phyloP scores from a whole-genome alignment of 2,888 invertebrate genomes.

The Stomorhina lunata region DNA sequence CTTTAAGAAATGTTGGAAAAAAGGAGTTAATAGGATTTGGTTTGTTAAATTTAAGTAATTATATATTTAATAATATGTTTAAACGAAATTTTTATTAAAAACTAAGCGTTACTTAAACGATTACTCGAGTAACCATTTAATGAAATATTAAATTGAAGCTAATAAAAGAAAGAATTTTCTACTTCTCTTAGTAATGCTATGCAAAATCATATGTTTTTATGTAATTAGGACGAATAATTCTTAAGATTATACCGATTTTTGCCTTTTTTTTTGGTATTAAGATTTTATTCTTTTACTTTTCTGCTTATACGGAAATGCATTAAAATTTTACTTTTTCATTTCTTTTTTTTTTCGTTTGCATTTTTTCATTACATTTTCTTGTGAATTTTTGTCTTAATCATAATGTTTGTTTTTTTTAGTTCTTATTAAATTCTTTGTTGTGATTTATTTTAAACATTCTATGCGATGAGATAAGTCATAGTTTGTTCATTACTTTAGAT shows the following conservation, averaged over 20 bases:
- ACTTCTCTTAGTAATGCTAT: no score
- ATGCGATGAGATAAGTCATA: slow-evolving; percentile 46
- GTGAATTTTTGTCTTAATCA: slow-evolving; percentile 36
- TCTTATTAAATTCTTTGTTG: slow-evolving; percentile 1
- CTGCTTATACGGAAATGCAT: slow-evolving; percentile 35
- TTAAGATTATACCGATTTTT: no score
- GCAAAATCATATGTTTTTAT: no score
- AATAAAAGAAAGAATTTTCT: no score
- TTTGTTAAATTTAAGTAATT: no score
- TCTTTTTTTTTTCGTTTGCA: not conserved
- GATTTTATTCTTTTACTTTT: not conserved
- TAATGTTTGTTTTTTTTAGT: not conserved
- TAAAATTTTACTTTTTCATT: slow-evolving; percentile 26
- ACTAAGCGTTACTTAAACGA: not conserved
- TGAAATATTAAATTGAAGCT: no score
- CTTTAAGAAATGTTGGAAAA: no score
- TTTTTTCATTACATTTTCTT: slow-evolving; percentile 18
- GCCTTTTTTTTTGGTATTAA: slow-evolving; percentile 9
- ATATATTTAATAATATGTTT: no score
- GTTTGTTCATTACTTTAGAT: not conserved
- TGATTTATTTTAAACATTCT: slow-evolving; percentile 24
- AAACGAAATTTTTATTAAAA: not conserved
- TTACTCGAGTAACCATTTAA: not conserved
- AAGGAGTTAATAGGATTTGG: no score
- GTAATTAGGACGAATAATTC: no score